Conservation (phyloP, 2,888 invertebrate genomes). For the Volucella inflata region DNA sequence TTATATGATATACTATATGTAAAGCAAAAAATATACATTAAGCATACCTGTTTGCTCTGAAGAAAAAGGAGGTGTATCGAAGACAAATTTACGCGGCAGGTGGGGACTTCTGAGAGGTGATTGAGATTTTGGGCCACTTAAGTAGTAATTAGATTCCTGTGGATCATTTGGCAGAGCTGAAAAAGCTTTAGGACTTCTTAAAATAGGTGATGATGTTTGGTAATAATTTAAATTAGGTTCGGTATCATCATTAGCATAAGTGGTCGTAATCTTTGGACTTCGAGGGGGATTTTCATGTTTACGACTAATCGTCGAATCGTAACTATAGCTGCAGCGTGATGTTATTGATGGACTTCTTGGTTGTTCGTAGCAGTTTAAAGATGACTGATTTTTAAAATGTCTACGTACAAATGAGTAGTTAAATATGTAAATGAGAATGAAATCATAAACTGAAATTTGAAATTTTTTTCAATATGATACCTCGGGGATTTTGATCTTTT, state of each 20-base stretch:
- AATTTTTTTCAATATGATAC: conserved; percentile 74
- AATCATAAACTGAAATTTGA: not conserved
- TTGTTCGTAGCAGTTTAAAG: conserved; percentile 64
- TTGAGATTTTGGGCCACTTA: conserved; percentile 77
- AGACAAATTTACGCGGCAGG: conserved; percentile 86
- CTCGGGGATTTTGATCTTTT: conserved; percentile 82
- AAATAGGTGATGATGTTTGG: conserved; percentile 80
- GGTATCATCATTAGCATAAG: conserved; percentile 80
- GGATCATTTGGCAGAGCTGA: conserved; percentile 79
- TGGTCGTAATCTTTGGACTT: conserved; percentile 83
- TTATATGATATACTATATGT: too few relatives aligned
- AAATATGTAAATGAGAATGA: not conserved
- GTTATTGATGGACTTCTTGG: conserved; percentile 77
- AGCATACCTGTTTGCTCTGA: conserved; percentile 60
- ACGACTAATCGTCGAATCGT: conserved; percentile 76
- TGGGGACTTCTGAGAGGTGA: conserved; percentile 84
- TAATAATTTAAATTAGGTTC: conserved; percentile 81
- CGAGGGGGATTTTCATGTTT: conserved; percentile 81
- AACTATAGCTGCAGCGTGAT: conserved; percentile 77
- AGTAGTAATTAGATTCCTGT: conserved; percentile 77
- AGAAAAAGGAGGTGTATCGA: conserved; percentile 81
- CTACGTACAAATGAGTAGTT: conserved; percentile 5
- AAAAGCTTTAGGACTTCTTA: conserved; percentile 77
- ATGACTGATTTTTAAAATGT: conserved; percentile 70
- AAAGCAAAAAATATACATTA: not conserved